These are phyloP conservation scores for Lacanobia wlatinum DNA, from an alignment of 2,888 invertebrate genomes.

Conservation along the genomic window DNA sequence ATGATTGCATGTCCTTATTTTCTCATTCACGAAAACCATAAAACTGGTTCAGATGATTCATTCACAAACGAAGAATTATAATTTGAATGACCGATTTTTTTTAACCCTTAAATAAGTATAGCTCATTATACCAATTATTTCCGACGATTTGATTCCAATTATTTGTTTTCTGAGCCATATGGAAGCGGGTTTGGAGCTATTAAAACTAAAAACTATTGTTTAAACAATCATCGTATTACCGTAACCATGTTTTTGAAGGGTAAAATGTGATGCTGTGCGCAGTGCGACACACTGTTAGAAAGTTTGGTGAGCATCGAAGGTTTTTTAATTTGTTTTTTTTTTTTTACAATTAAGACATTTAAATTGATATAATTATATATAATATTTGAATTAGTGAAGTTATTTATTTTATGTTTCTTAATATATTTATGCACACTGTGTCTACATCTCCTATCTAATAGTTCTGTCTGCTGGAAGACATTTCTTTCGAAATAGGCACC, in stretches of 20 bases:
- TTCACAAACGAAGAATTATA: slow-evolving; percentile 43
- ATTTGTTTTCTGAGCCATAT: slow-evolving; percentile 65
- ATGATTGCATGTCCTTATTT: slow-evolving; percentile 4
- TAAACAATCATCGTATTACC: slow-evolving; percentile 74
- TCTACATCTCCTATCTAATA: no score
- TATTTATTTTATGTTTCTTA: no score
- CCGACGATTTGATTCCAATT: slow-evolving; percentile 52
- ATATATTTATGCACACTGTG: no score
- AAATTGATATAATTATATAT: no score
- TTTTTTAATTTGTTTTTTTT: no score
- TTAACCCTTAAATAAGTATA: slow-evolving; percentile 28
- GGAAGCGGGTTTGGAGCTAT: slow-evolving; percentile 56
- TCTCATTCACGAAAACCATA: slow-evolving; percentile 34
- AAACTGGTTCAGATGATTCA: slow-evolving; percentile 37
- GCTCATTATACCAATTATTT: slow-evolving; percentile 56
- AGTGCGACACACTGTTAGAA: slow-evolving; percentile 58
- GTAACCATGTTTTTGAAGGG: slow-evolving; percentile 67
- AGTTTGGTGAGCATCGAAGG: slow-evolving; percentile 16
- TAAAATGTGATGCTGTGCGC: slow-evolving; percentile 54
- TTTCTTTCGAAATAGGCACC: no score
- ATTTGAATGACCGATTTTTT: slow-evolving; percentile 39
- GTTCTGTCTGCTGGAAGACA: no score
- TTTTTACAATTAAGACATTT: no score
- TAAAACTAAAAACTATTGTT: slow-evolving; percentile 68
- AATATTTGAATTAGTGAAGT: no score